A percentile compares a stretch with the other conserved stretches of the same genome.
Conservation (phyloP, 92 coral and sea anemone species). For the Isaurus tuberculatus region DNA sequence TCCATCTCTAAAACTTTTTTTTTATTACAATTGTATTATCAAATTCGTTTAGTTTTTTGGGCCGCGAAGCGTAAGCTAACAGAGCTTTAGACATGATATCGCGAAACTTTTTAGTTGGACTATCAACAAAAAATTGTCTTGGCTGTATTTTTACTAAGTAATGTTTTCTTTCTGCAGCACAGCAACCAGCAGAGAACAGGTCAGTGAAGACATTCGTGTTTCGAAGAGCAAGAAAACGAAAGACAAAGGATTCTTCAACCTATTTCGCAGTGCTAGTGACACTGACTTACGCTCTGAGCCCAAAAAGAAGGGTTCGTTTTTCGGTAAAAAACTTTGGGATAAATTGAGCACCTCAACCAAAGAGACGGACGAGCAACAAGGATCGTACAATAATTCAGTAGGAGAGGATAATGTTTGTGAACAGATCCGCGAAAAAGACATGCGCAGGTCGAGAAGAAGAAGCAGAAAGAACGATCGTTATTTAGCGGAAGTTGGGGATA, state of each 20-base stretch:
- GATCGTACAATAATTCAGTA: conserved; percentile 4
- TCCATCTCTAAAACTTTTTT: too few species aligned
- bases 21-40: too few species aligned
- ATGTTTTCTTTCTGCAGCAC: conserved; percentile 22
- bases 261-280: conserved; percentile 93
- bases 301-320: conserved; percentile 63
- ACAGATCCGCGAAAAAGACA: conserved; percentile 39
- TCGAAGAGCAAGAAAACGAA: conserved; percentile 36
- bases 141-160: background rate
- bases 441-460: background rate
- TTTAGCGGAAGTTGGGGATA: background rate
- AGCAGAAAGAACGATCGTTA: background rate
- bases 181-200: conserved; percentile 35
- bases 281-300: conserved; percentile 68
- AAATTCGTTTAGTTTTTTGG: too few species aligned
- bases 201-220: conserved; percentile 30
- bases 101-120: too few species aligned
- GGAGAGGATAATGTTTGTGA: conserved; percentile 58
- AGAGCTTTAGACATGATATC: too few species aligned
- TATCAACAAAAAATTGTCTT: too few species aligned
- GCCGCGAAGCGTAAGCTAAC: too few species aligned
- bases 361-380: conserved; percentile 53
- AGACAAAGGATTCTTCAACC: conserved; percentile 65
- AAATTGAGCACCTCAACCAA: conserved; percentile 52
- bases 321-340: conserved; percentile 58